These are phyloP conservation scores for Tetragnatha versicolor DNA, from an alignment of 1,140 invertebrate genomes.

Conservation along the genomic window DNA sequence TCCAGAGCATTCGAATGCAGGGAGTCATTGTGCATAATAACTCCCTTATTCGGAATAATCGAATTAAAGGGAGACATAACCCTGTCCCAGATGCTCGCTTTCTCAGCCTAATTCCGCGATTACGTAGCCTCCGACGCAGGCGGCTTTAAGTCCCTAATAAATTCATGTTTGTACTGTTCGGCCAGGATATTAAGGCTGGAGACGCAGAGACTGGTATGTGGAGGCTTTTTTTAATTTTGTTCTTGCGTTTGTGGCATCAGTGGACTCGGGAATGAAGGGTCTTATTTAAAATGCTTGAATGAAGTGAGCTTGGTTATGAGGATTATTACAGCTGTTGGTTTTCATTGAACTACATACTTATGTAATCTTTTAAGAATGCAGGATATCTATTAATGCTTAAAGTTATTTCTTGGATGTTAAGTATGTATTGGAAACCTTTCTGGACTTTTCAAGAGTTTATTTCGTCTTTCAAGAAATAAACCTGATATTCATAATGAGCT, in stretches of 20 bases:
- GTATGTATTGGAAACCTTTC: too few species aligned
- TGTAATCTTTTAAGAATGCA: too few species aligned
- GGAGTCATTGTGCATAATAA: neutral
- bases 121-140: neutral
- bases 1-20: neutral
- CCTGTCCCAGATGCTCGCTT: neutral
- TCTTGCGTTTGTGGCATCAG: neutral
- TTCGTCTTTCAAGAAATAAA: too few species aligned
- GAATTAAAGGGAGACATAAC: neutral
- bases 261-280: too few species aligned
- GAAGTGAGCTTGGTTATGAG: too few species aligned
- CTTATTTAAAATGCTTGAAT: too few species aligned
- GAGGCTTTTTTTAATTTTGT: neutral
- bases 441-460: too few species aligned
- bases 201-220: neutral
- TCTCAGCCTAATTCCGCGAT: slow-evolving; percentile 10
- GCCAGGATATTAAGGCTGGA: neutral
- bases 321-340: too few species aligned
- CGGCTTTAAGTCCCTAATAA: neutral
- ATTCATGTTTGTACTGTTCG: neutral
- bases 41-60: slow-evolving; percentile 2
- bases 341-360: too few species aligned
- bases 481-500: too few species aligned
- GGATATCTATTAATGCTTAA: too few species aligned
- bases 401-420: too few species aligned